Evolutionary conservation across 2,888 invertebrate genomes (phyloP).

Genomic region (Lacanobia wlatinum): DNA sequence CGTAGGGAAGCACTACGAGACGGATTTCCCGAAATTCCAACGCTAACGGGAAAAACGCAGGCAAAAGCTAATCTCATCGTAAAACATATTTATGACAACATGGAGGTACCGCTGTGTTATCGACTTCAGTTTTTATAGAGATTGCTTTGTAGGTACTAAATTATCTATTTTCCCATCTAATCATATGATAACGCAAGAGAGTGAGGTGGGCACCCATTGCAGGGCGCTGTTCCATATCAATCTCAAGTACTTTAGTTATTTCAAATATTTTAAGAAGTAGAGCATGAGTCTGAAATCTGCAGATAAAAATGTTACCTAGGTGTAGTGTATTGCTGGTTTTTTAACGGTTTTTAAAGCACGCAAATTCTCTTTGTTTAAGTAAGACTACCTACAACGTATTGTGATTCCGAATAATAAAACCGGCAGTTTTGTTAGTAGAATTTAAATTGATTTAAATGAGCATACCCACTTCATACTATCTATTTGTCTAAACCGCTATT

Average conservation of each 20-base stretch:
- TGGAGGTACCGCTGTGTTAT: constrained; percentile 7
- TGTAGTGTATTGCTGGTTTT: neutral
- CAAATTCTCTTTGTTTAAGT: constrained; percentile 12
- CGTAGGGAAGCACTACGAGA: too few species aligned
- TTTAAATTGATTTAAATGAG: constrained; percentile 20
- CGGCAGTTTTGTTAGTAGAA: neutral
- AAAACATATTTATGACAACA: neutral
- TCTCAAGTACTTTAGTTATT: neutral
- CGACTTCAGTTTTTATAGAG: constrained; percentile 29
- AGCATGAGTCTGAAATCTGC: neutral
- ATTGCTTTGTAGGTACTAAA: constrained; percentile 5
- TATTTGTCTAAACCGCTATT: neutral
- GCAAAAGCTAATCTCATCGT: too few species aligned
- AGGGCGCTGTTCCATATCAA: neutral
- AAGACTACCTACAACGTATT: neutral
- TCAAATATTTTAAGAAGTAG: constrained; percentile 26
- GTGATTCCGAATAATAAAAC: constrained; percentile 4
- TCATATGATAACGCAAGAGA: constrained; percentile 1
- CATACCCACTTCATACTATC: too few species aligned
- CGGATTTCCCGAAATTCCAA: too few species aligned
- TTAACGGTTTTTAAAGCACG: neutral
- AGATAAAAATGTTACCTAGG: constrained; percentile 12
- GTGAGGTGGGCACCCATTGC: neutral
- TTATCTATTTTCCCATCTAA: constrained; percentile 28
- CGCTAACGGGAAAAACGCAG: too few species aligned